These are phyloP conservation scores for Tetramorium parvispinum DNA, from an alignment of 1,140 invertebrate species.

Conservation along the genomic window DNA sequence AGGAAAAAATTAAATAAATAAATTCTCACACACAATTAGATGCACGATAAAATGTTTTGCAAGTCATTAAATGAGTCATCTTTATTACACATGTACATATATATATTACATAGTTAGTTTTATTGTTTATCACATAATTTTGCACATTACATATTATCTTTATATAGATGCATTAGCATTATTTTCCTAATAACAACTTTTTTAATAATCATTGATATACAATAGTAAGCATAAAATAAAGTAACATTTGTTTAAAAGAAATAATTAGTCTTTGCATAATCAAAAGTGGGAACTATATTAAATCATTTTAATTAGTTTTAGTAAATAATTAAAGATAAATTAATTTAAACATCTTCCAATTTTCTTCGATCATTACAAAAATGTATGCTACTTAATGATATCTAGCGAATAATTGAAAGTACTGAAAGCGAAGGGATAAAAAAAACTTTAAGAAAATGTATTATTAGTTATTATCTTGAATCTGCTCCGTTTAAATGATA, in stretches of 20 bases:
- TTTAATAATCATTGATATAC: not conserved
- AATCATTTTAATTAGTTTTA: not conserved
- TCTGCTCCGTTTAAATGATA: not conserved
- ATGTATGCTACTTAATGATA: not conserved
- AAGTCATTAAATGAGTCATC: not conserved
- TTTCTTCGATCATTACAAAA: not conserved
- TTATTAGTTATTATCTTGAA: conserved; percentile 14
- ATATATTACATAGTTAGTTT: not conserved
- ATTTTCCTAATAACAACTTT: not conserved
- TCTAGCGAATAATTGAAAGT: not conserved
- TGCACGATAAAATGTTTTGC: conserved; percentile 2
- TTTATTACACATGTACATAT: not conserved
- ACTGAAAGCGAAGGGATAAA: not conserved
- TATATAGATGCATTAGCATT: not conserved
- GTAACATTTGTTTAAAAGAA: not conserved
- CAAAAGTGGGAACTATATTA: not conserved
- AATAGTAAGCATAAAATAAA: not conserved
- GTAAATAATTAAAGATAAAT: conserved; percentile 17
- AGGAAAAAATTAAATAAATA: not conserved
- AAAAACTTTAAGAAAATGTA: not conserved
- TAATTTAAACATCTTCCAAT: not conserved
- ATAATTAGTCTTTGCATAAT: not conserved
- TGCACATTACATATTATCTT: not conserved
- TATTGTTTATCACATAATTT: not conserved
- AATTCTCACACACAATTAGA: not conserved